These are phyloP conservation scores for Phrixothrix hirtus DNA, from an alignment of 2,888 invertebrate species.

Conservation along the genomic window DNA sequence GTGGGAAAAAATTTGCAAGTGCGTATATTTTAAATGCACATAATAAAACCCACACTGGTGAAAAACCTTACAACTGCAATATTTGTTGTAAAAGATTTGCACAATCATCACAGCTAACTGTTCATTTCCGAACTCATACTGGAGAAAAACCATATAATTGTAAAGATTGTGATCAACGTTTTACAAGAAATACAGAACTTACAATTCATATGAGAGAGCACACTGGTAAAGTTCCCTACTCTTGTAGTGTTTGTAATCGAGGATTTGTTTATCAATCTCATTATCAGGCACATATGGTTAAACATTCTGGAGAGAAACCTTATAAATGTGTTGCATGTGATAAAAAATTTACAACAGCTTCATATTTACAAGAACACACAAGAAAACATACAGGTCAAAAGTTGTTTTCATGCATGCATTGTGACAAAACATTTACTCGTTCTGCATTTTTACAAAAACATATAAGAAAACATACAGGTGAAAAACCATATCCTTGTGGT, in stretches of 20 bases:
- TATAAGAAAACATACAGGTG: slow-evolving; percentile 26
- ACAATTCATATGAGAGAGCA: slow-evolving; percentile 53
- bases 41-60: slow-evolving; percentile 65
- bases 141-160: slow-evolving; percentile 46
- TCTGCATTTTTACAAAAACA: slow-evolving; percentile 26
- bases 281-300: slow-evolving; percentile 50
- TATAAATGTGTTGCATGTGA: slow-evolving; percentile 26
- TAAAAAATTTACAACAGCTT: slow-evolving; percentile 27
- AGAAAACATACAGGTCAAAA: slow-evolving; percentile 28
- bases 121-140: slow-evolving; percentile 63
- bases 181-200: slow-evolving; percentile 52
- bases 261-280: slow-evolving; percentile 51
- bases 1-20: slow-evolving; percentile 62
- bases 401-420: slow-evolving; percentile 24
- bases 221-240: slow-evolving; percentile 53
- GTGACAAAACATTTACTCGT: slow-evolving; percentile 28
- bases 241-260: slow-evolving; percentile 51
- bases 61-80: slow-evolving; percentile 63
- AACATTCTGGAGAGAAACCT: slow-evolving; percentile 38
- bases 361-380: slow-evolving; percentile 27
- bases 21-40: slow-evolving; percentile 65
- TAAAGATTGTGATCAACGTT: slow-evolving; percentile 48
- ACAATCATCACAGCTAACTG: slow-evolving; percentile 63
- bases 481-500: slow-evolving; percentile 26
- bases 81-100: slow-evolving; percentile 64